These are phyloP conservation scores for Himantopus leucocephalus DNA, from an alignment of 2,113 vertebrate species.

Conservation along the genomic window DNA sequence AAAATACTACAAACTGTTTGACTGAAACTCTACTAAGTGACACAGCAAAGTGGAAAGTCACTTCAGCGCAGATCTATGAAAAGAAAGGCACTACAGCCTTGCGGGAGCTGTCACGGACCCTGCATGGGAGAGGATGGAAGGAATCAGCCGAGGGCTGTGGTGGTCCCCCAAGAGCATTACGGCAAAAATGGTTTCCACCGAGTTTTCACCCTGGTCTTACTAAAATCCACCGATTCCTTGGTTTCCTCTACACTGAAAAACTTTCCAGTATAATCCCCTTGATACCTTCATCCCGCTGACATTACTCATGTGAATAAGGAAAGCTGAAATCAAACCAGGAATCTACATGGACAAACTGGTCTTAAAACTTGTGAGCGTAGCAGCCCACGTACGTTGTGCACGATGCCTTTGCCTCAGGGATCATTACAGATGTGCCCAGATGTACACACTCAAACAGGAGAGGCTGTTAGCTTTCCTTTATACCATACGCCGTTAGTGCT, in stretches of 20 bases:
- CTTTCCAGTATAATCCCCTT: rapidly evolving
- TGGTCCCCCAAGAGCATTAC: not conserved
- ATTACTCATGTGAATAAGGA: not conserved
- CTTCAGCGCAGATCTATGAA: not conserved
- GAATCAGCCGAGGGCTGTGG: rapidly evolving
- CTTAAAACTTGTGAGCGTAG: not conserved
- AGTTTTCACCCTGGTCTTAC: not conserved
- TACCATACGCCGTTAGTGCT: not conserved
- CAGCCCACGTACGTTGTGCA: rapidly evolving
- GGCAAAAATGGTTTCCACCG: not conserved
- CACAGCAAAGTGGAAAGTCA: not conserved
- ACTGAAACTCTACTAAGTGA: not conserved
- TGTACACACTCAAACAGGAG: rapidly evolving
- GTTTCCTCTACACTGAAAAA: not conserved
- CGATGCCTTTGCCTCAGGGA: rapidly evolving
- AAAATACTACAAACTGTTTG: not conserved
- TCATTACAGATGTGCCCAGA: not conserved
- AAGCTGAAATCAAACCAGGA: not conserved
- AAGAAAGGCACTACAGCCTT: not conserved
- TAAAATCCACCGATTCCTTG: not conserved
- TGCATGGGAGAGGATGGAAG: not conserved
- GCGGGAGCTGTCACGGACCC: not conserved
- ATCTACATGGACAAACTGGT: not conserved
- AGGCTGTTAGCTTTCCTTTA: not conserved
- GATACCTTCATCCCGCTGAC: not conserved